Evolutionary conservation across 2,888 invertebrate genomes (phyloP).

Genomic region (Apoderus coryli): DNA sequence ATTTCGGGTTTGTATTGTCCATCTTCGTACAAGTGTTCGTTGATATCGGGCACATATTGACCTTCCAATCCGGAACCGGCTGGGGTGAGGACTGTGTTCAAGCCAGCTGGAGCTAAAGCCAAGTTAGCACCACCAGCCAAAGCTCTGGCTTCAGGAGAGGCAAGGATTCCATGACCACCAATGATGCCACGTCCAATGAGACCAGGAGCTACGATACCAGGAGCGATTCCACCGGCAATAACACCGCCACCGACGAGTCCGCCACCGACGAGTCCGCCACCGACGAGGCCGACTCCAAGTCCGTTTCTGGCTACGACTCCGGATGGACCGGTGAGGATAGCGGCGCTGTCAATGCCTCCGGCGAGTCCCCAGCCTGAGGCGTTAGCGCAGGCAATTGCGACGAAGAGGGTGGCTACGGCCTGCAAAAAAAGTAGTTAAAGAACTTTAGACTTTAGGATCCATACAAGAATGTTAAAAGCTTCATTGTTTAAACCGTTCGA

Average conservation of each 20-base stretch:
- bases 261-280: too few relatives aligned
- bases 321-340: constrained; percentile 18
- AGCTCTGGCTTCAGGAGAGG: too few relatives aligned
- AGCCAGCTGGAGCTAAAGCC: constrained; percentile 6
- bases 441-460: too few relatives aligned
- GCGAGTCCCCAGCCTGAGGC: constrained; percentile 16
- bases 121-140: too few relatives aligned
- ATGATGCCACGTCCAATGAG: too few relatives aligned
- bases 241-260: constrained; percentile 14
- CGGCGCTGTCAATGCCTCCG: constrained; percentile 13
- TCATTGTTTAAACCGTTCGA: too few relatives aligned
- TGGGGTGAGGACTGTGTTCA: constrained; percentile 10
- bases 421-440: constrained; percentile 10
- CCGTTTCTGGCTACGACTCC: constrained; percentile 17
- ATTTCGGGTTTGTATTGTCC: constrained; percentile 25
- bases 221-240: constrained; percentile 10
- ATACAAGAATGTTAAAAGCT: too few relatives aligned
- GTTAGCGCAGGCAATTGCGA: constrained; percentile 19
- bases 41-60: constrained; percentile 22
- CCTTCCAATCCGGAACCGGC: constrained; percentile 21
- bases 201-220: constrained; percentile 9
- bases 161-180: too few relatives aligned
- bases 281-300: too few relatives aligned
- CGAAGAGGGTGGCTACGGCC: constrained; percentile 15
- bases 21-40: constrained; percentile 24